Evolutionary conservation across 2,888 invertebrate species (phyloP), one percentile per base, ranked within the genome.

Genomic region (Tuberolachnus salignus): DNA sequence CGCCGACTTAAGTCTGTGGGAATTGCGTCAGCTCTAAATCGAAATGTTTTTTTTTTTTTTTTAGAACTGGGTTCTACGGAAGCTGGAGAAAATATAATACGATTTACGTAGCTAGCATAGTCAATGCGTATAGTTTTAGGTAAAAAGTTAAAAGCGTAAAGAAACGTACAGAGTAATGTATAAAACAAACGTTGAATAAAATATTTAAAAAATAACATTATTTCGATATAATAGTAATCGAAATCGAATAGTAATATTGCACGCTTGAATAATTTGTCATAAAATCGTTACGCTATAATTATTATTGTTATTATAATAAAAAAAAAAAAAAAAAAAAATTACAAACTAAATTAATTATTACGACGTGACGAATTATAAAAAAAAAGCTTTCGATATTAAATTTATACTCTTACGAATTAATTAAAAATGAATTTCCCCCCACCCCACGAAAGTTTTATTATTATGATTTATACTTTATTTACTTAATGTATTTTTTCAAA

Each of bases 391-490:
- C 21, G 23, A 73, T 42, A 53, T n/a, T n/a, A n/a, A n/a, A n/a
- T n/a, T 6, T 34, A 6, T 6, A 34, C 63, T 34, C 42, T 16
- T 16, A 63, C 63, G 21, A 73, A 73, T 53, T 63, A 51, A 63
- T 73, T 51, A 61, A 51, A 51, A 51, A 73, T 51, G 34, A 8
- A 63, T 73, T 63, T 73, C 16, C n/a, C 51, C 16, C 13, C 34
- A 63, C 21, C 42, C 21, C n/a, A 0, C 13, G 63, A 63, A 49
- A n/a, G 59, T 71, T 61, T 72, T 34, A 19, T 63, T 53, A 49
- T 21, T 73, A 51, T n/a, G n/a, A 73, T 59, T 72, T 59, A 63
- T 73, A 61, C 19, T 73, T 63, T 42, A 73, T 73, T 42, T 42
- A 63, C 63, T 51, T 8, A 42, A 42, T 51, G 61, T 73, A 61